Percentiles rank a stretch among this genome's conserved stretches.
phyloP scores from a whole-genome alignment of 2,797 vertebrate species.

The Aselliscus stoliczkanus region DNA sequence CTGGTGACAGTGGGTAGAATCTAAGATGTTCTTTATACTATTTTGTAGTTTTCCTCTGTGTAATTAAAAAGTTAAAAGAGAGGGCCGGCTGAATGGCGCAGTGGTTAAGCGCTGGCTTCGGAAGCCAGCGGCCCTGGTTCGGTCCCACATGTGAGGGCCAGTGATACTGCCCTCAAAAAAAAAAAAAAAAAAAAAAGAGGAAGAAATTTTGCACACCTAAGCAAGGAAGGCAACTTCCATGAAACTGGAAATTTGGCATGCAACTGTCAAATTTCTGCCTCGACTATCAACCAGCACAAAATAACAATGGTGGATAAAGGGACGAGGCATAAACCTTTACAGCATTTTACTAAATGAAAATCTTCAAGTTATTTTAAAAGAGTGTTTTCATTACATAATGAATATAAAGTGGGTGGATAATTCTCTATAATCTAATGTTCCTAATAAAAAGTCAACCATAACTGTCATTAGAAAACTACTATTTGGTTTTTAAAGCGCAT shows the following conservation, averaged over 20 bases:
- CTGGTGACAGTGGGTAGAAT: background rate
- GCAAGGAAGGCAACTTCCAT: background rate
- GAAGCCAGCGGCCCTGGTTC: no score
- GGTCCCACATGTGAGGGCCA: no score
- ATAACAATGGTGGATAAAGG: background rate
- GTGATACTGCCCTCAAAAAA: no score
- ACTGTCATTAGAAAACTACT: background rate
- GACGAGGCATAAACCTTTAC: background rate
- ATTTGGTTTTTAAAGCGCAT: background rate
- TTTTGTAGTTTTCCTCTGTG: background rate
- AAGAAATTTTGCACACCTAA: background rate
- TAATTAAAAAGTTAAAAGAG: background rate
- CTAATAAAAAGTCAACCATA: background rate
- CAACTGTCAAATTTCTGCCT: background rate
- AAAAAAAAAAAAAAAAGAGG: background rate
- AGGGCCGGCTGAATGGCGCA: no score
- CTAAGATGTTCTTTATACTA: background rate
- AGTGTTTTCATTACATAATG: conserved; percentile 36
- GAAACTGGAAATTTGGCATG: background rate
- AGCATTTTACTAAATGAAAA: conserved; percentile 60
- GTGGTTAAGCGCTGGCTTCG: no score
- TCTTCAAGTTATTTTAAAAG: conserved; percentile 36
- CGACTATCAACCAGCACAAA: background rate
- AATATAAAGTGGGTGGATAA: conserved; percentile 16
- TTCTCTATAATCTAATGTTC: background rate